Evolutionary conservation across 2,797 vertebrate genomes (phyloP), one percentile per base, ranked within the genome.

Genomic region (Margarornis squamiger): DNA sequence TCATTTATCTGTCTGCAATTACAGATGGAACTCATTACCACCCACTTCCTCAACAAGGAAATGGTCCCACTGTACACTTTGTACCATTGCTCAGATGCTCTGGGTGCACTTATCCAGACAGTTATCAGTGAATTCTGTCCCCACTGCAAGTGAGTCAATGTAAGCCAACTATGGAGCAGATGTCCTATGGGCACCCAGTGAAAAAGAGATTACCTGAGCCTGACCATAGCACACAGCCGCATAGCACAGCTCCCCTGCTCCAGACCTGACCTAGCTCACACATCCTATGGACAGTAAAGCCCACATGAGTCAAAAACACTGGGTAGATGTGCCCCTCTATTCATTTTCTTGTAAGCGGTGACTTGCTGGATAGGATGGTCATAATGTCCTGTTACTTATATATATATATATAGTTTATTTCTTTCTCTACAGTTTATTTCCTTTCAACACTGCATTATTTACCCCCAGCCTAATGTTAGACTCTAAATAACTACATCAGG

Each of bases 11-110:
- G 80, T 52, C 81, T 85, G 62, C 36, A 45, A 49, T 89, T 88
- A 91, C 95, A 96, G 91, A 96, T 96, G 90, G 88, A 95, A 79
- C 15, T 65, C 18, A 66, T 91, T 73, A 75, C 68, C 74, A 88
- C 57, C 36, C 77, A 77, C 67, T 84, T 82, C 77, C 57, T 96
- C 59, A 51, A 66, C 76, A 86, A 95, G 84, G 90, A 95, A 96
- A 70, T 52, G 29, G 43, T 41, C 88, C 71, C 45, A 82, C 61
- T 19, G 68, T 74, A 90, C 61, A 63, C 16, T 89, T 43, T 88
- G 75, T 91, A 52, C 89, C 71, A 57, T 73, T 81, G 14, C 67
- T 89, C 23, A 30, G n/a, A 52, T 57, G 9, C 21, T 63, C 49
- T 68, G 87, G 21, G 45, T 66, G 15, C 82, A 70, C 54, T 91